Evolutionary conservation across 1,140 invertebrate genomes (phyloP).

Genomic region (Calephelis virginiensis): DNA sequence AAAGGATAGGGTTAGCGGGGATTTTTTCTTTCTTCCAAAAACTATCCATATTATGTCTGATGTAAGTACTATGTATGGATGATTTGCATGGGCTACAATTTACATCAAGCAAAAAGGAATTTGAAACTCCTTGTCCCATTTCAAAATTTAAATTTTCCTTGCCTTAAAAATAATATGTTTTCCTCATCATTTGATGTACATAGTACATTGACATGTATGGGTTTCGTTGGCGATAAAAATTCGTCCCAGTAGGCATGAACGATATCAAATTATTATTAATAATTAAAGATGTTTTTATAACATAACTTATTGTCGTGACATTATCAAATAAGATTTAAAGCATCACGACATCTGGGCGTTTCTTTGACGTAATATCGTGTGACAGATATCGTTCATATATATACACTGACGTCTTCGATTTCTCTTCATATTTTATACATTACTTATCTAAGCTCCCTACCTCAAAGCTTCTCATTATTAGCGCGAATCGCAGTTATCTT

Average conservation of each 20-base stretch:
- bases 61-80: no score
- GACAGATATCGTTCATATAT: constrained; percentile 72
- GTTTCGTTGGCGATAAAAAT: background rate
- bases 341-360: constrained; percentile 72
- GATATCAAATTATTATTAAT: constrained; percentile 35
- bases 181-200: background rate
- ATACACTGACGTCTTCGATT: constrained; percentile 65
- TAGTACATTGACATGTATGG: background rate
- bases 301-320: constrained; percentile 50
- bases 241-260: background rate
- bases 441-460: constrained; percentile 74
- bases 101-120: no score
- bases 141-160: no score
- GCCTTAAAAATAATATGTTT: background rate
- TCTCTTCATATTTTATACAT: constrained; percentile 67
- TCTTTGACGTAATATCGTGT: constrained; percentile 73
- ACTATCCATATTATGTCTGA: no score
- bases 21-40: no score
- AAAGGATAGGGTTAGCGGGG: no score
- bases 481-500: constrained; percentile 47
- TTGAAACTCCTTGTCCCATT: no score
- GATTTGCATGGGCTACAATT: no score
- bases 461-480: constrained; percentile 62
- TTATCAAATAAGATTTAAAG: constrained; percentile 69
- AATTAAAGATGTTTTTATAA: constrained; percentile 36